Percentiles rank a stretch among this genome's conserved stretches.
phyloP scores from a whole-genome alignment of 2,888 invertebrate species.

The Odontocerum albicorne region DNA sequence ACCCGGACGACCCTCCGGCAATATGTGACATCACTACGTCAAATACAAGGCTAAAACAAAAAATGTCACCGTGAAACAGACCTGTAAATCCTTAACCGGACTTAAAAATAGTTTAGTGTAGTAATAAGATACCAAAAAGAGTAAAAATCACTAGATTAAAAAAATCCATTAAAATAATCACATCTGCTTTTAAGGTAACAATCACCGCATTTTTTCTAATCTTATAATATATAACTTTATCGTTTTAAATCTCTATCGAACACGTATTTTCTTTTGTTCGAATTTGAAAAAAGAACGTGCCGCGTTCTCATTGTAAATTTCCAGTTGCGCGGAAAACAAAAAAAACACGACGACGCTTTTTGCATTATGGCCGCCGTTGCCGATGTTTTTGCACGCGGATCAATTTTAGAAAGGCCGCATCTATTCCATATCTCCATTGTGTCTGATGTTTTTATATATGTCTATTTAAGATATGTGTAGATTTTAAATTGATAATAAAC shows the following conservation, averaged over 20 bases:
- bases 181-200: background rate
- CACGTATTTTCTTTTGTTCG: background rate
- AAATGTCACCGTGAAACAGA: constrained; percentile 17
- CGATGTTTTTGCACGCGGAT: constrained; percentile 5
- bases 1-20: constrained; percentile 17
- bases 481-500: too few relatives aligned
- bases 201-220: too few relatives aligned
- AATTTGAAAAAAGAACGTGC: constrained; percentile 1
- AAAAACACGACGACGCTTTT: background rate
- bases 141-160: too few relatives aligned
- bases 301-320: constrained; percentile 5
- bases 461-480: too few relatives aligned
- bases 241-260: too few relatives aligned
- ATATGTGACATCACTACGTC: constrained; percentile 16
- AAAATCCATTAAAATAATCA: background rate
- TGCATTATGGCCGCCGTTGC: constrained; percentile 4
- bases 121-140: background rate
- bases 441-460: too few relatives aligned
- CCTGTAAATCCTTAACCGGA: background rate
- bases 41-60: background rate
- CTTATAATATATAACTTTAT: too few relatives aligned
- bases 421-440: too few relatives aligned
- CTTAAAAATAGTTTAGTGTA: constrained; percentile 7
- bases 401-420: too few relatives aligned
- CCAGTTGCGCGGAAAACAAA: background rate